Percentiles rank a stretch among this genome's conserved stretches.
Conservation (phyloP, 2,113 vertebrate species). For the Donacobius atricapilla region DNA sequence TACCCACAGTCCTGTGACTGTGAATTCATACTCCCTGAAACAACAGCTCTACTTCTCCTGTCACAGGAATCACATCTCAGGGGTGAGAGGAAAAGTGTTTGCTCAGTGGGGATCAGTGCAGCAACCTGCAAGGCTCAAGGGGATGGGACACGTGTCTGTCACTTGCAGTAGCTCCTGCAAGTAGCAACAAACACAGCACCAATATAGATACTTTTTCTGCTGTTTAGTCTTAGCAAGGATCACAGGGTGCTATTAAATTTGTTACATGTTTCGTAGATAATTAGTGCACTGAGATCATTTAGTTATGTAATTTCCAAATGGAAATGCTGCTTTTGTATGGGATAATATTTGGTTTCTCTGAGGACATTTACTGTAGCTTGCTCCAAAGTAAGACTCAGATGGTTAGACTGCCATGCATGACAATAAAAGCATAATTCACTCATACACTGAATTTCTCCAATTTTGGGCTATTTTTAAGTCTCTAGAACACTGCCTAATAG, state of each 20-base stretch:
- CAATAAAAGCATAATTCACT: not conserved
- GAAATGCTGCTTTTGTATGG: not conserved
- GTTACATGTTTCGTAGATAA: not conserved
- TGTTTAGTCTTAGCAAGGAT: not conserved
- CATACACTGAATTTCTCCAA: not conserved
- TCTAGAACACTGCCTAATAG: not conserved
- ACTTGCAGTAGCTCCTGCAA: not conserved
- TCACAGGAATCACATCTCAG: not conserved
- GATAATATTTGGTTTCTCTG: not conserved
- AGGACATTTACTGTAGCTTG: not conserved
- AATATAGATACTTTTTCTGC: not conserved
- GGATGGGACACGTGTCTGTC: fast-evolving
- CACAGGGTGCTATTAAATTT: not conserved
- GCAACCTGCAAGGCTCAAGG: not conserved
- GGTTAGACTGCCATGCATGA: not conserved
- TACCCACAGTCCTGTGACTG: not conserved
- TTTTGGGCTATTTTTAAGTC: not conserved
- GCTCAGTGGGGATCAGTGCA: not conserved
- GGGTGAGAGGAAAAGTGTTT: not conserved
- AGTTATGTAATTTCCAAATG: not conserved
- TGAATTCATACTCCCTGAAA: not conserved
- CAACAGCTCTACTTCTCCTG: not conserved
- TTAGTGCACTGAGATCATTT: not conserved
- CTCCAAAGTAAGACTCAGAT: not conserved
- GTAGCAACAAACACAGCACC: not conserved